Evolutionary conservation across 2,888 invertebrate species (phyloP).

Genomic region (Bombylius discolor): DNA sequence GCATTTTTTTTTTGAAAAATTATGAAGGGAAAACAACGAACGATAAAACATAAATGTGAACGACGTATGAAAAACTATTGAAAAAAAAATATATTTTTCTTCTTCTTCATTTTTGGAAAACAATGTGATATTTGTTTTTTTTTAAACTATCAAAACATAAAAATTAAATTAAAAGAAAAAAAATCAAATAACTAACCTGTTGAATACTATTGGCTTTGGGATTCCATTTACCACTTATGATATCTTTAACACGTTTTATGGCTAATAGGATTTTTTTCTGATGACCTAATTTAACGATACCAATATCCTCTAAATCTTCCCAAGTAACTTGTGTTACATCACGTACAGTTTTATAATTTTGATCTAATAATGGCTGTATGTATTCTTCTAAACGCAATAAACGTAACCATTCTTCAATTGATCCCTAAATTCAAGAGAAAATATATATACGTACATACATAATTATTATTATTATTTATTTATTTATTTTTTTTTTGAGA

Average conservation of each 20-base stretch:
- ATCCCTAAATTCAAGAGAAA: constrained; percentile 47
- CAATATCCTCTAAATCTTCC: constrained; percentile 98
- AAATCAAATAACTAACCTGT: constrained; percentile 5
- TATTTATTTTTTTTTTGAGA: too few species aligned
- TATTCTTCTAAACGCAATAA: constrained; percentile 86
- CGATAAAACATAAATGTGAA: too few species aligned
- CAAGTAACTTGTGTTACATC: constrained; percentile 91
- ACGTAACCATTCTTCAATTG: constrained; percentile 89
- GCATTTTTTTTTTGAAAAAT: neutral
- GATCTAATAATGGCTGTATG: constrained; percentile 73
- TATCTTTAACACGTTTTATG: constrained; percentile 90
- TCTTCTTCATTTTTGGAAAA: neutral
- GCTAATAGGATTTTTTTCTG: constrained; percentile 97
- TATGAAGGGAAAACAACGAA: too few species aligned
- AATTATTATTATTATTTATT: neutral
- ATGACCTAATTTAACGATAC: constrained; percentile 85
- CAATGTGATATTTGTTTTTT: too few species aligned
- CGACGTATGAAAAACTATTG: neutral
- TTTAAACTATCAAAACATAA: neutral
- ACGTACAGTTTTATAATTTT: constrained; percentile 88
- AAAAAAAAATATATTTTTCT: neutral
- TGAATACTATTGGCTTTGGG: constrained; percentile 39
- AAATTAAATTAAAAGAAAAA: neutral
- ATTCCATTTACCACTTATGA: constrained; percentile 67
- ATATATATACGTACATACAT: constrained; percentile 2